Evolutionary conservation across 1,140 invertebrate species (phyloP).

Genomic region (Arctopsyche grandis): DNA sequence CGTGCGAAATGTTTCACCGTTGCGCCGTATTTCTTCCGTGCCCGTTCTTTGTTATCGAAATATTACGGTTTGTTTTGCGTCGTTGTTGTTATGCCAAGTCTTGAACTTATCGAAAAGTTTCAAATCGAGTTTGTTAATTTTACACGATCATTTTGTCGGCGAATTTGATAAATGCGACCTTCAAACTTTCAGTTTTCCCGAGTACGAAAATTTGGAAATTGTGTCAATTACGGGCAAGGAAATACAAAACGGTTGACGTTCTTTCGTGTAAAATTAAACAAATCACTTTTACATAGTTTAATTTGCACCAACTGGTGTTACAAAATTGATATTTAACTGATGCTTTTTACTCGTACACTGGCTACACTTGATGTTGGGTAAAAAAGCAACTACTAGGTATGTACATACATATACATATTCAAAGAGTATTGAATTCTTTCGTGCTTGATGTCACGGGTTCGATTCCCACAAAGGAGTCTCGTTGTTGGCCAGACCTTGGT

Average conservation of each 20-base stretch:
- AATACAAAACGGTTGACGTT: neutral
- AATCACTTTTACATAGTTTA: too few species aligned
- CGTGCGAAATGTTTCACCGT: too few species aligned
- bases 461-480: too few species aligned
- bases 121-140: constrained; percentile 29
- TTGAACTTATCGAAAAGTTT: constrained; percentile 13
- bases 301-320: too few species aligned
- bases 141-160: constrained; percentile 30
- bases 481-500: too few species aligned
- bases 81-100: neutral
- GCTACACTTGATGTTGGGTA: too few species aligned
- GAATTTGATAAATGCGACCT: constrained; percentile 27
- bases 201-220: constrained; percentile 9
- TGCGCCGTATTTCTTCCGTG: neutral
- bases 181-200: neutral
- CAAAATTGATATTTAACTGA: too few species aligned
- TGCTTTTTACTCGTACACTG: too few species aligned
- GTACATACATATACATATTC: too few species aligned
- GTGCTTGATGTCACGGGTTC: too few species aligned
- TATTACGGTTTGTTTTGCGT: constrained; percentile 8
- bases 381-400: too few species aligned
- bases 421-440: too few species aligned
- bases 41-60: constrained; percentile 17
- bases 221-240: constrained; percentile 11
- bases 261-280: neutral